Evolutionary conservation across 2,888 invertebrate genomes (phyloP), one percentile per base, ranked within the genome.

Genomic region (Lapara coniferarum): DNA sequence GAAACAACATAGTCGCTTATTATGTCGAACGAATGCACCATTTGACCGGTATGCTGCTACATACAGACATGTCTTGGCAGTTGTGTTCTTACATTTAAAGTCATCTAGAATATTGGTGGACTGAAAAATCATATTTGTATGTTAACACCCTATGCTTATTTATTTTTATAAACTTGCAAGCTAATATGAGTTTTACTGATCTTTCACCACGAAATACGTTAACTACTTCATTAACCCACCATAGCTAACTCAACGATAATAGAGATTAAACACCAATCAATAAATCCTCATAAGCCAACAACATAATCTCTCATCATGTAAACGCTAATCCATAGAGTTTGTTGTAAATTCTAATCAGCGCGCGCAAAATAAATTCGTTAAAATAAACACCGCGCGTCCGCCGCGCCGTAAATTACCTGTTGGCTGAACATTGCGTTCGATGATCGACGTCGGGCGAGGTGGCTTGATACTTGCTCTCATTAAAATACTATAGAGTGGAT

Each of bases 341-440:
- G 75, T 78, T 85, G 85, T 85, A 89, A 90, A 91, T 88, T 78
- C 83, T 87, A 90, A 91, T 91, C 88, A 89, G 81, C 84, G 83
- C 78, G 70, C 74, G 81, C 80, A 87, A 90, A 90, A 91, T 86
- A 91, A 91, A 91, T 89, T 89, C 89, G 89, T 86, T 91, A 91
- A 91, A 88, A 87, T 76, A 86, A 84, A 84, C 83, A 82, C 76
- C 76, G 80, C 79, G 78, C 84, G 81, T 80, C 81, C 85, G 85
- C 78, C 78, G 83, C 79, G 79, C 83, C 84, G 88, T 87, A 85
- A 88, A 90, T 91, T 91, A 91, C 92, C 92, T 91, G 92, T 89
- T 88, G 89, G 89, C 87, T 89, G 86, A 85, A 90, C 88, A 88
- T 89, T 88, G 87, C 89, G 90, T 88, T 89, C 87, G 88, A 86